Evolutionary conservation across 1,140 invertebrate species (phyloP).

Genomic region (Melipona quadrifasciata): DNA sequence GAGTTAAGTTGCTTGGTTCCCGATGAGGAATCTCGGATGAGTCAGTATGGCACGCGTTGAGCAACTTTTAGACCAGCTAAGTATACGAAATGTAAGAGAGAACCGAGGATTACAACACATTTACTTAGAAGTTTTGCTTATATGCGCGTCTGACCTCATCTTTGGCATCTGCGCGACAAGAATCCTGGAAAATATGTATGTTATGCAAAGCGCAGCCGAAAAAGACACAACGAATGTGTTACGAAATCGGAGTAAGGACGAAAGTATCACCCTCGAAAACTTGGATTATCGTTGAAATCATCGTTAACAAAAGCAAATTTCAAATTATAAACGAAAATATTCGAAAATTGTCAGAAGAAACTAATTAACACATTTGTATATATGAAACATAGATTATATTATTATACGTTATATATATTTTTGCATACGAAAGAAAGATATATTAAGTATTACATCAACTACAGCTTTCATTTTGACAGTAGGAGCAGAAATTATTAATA

Average conservation of each 20-base stretch:
- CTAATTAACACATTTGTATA: no score
- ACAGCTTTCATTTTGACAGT: no score
- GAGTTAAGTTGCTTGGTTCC: not conserved
- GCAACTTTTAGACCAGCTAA: conserved; percentile 24
- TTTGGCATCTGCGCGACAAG: conserved; percentile 30
- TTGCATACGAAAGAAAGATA: no score
- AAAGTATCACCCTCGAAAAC: not conserved
- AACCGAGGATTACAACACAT: conserved; percentile 30
- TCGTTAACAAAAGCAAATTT: not conserved
- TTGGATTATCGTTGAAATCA: not conserved
- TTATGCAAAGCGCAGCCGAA: not conserved
- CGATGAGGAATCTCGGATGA: not conserved
- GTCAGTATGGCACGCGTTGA: conserved; percentile 8
- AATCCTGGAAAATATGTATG: conserved; percentile 22
- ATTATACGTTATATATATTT: no score
- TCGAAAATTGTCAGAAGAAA: no score
- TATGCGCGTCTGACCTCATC: conserved; percentile 46
- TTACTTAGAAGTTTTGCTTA: conserved; percentile 36
- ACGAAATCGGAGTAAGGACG: not conserved
- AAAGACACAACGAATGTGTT: not conserved
- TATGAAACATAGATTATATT: no score
- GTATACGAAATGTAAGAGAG: not conserved
- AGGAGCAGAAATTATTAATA: no score
- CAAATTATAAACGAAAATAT: no score
- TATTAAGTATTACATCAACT: no score